A percentile compares a stretch with the other conserved stretches of the same genome.
Evolutionary conservation across 2,797 vertebrate species (phyloP).

Genomic region (Premnoplex brunnescens): DNA sequence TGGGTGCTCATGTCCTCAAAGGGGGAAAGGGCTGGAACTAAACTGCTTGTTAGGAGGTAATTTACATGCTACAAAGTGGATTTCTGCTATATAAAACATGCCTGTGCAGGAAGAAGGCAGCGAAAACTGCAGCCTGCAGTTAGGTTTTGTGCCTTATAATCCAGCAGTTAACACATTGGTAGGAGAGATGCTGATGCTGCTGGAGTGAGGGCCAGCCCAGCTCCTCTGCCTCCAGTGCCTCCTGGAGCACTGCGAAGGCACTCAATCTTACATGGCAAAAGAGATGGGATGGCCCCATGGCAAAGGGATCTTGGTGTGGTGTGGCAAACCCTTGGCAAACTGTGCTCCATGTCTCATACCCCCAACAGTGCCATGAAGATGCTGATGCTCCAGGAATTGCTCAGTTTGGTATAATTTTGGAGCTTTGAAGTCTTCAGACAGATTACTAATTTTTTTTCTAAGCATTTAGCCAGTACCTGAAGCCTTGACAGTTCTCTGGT

Average conservation of each 20-base stretch:
- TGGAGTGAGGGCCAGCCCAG: neutral
- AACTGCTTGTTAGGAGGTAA: neutral
- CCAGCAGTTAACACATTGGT: accelerated
- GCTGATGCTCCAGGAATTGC: accelerated
- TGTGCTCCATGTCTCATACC: neutral
- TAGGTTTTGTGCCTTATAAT: neutral
- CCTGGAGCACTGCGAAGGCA: neutral
- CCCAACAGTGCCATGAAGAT: accelerated
- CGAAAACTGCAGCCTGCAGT: neutral
- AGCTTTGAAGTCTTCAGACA: neutral
- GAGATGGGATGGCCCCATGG: accelerated
- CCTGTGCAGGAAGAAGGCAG: neutral
- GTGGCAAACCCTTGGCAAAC: neutral
- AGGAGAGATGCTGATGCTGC: neutral
- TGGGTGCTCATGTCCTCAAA: accelerated
- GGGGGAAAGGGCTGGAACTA: neutral
- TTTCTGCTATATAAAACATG: accelerated
- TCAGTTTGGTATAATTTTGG: neutral
- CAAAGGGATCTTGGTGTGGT: neutral
- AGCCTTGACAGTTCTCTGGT: neutral
- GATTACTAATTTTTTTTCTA: neutral
- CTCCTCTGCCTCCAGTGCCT: accelerated
- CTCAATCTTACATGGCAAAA: neutral
- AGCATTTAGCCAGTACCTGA: neutral
- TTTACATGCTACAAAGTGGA: neutral